These are phyloP conservation scores for Drosophila limbata DNA, from an alignment of 2,888 invertebrate genomes.

Conservation along the genomic window DNA sequence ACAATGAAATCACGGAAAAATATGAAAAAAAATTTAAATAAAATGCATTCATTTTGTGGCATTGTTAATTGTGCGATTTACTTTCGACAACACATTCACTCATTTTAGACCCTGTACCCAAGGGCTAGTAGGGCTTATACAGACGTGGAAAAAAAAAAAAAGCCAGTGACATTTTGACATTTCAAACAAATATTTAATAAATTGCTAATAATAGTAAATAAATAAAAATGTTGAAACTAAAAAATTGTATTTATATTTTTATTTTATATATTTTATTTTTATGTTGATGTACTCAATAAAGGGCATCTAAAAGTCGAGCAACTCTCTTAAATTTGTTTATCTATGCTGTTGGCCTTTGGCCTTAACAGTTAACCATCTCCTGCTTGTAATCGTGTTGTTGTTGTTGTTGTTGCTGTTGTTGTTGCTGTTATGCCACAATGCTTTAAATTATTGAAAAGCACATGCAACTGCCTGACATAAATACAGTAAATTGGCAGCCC, in stretches of 20 bases:
- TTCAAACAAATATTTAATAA: no score
- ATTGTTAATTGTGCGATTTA: slow-evolving; percentile 57
- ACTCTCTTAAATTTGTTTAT: slow-evolving; percentile 23
- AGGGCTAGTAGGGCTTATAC: no score
- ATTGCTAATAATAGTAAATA: no score
- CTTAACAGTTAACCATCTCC: slow-evolving; percentile 15
- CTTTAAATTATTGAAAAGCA: slow-evolving; percentile 70
- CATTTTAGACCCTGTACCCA: slow-evolving; percentile 7
- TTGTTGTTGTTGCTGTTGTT: slow-evolving; percentile 9
- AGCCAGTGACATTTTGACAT: no score
- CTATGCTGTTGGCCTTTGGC: slow-evolving; percentile 35
- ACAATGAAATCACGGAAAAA: background rate
- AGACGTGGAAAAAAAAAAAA: no score
- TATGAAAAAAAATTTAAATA: slow-evolving; percentile 9
- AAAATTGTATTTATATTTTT: no score
- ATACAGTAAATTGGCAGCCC: slow-evolving; percentile 69
- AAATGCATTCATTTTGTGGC: slow-evolving; percentile 56
- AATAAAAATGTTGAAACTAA: no score
- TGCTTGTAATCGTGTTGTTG: background rate
- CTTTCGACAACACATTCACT: slow-evolving; percentile 34
- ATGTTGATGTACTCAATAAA: background rate
- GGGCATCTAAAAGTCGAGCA: background rate
- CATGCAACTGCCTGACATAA: slow-evolving; percentile 46
- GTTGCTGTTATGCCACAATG: slow-evolving; percentile 32
- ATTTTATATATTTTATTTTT: no score